phyloP scores from a whole-genome alignment of 2,888 invertebrate species.

The Peribatodes rhomboidaria region DNA sequence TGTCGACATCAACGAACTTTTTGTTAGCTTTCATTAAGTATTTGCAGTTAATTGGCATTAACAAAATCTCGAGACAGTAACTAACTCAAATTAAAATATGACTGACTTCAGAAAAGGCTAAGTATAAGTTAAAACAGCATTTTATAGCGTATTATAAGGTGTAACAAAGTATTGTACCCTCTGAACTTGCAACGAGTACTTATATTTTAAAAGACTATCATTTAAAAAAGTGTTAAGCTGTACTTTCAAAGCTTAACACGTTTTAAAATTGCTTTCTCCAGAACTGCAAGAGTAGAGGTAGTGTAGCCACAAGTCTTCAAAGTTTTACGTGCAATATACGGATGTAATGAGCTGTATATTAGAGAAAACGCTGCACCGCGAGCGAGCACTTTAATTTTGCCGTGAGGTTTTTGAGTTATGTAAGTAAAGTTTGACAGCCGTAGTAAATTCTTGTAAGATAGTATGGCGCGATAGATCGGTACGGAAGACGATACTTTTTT shows the following conservation, averaged over 20 bases:
- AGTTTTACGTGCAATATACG: slow-evolving; percentile 9
- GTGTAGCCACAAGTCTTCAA: slow-evolving; percentile 14
- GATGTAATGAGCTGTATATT: slow-evolving; percentile 17
- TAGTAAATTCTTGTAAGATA: slow-evolving; percentile 17
- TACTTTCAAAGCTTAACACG: not conserved
- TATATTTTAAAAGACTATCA: not conserved
- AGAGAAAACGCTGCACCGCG: slow-evolving; percentile 5
- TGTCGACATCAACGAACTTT: no score
- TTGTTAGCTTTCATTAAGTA: no score
- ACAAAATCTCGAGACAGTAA: no score
- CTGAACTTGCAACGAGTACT: not conserved
- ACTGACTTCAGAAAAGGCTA: no score
- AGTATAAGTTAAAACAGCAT: not conserved
- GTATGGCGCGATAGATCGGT: no score
- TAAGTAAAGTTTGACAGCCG: slow-evolving; percentile 69
- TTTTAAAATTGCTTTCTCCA: not conserved
- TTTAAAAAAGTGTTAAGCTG: not conserved
- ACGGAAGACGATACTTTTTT: no score
- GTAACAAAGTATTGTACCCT: not conserved
- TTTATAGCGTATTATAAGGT: not conserved
- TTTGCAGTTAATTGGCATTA: no score
- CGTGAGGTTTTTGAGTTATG: slow-evolving; percentile 60
- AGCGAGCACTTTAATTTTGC: not conserved
- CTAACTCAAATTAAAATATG: no score
- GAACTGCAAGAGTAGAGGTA: not conserved